Evolutionary conservation across 1,140 invertebrate genomes (phyloP).

Genomic region (Drosophila rufa): DNA sequence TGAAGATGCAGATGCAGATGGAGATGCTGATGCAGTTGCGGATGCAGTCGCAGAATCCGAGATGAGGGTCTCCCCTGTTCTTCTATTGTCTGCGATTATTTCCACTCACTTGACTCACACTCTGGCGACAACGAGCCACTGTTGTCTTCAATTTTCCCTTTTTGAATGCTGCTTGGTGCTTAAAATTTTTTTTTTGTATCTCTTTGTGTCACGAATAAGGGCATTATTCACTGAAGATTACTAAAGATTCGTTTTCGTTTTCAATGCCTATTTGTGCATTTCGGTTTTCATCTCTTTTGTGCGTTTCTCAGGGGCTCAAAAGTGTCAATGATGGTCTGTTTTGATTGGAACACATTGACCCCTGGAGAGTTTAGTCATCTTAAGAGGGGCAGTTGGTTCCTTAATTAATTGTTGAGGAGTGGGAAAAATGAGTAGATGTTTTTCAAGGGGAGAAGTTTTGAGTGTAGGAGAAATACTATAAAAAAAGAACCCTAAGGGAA

Average conservation of each 20-base stretch:
- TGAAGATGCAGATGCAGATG: constrained; percentile 4
- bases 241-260: constrained; percentile 50
- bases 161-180: constrained; percentile 21
- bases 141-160: constrained; percentile 41
- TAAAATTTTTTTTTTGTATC: constrained; percentile 47
- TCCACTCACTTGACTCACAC: constrained; percentile 71
- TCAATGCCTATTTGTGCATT: constrained; percentile 38
- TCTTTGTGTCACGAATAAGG: constrained; percentile 52
- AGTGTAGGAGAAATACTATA: background rate
- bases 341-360: constrained; percentile 61
- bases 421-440: background rate
- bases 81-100: constrained; percentile 79
- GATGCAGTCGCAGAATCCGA: constrained; percentile 10
- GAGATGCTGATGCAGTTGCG: constrained; percentile 3
- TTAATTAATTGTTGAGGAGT: constrained; percentile 29
- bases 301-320: constrained; percentile 22
- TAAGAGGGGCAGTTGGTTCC: constrained; percentile 26
- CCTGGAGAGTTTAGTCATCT: constrained; percentile 50
- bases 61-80: constrained; percentile 41
- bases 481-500: constrained; percentile 1
- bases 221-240: constrained; percentile 38
- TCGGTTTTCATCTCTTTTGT: constrained; percentile 41
- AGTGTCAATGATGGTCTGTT: constrained; percentile 46
- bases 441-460: background rate
- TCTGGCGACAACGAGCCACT: constrained; percentile 6